Percentiles rank a stretch among this genome's conserved stretches.
Conservation (phyloP, 2,113 vertebrate genomes). For the Plecturocebus donacophilus region DNA sequence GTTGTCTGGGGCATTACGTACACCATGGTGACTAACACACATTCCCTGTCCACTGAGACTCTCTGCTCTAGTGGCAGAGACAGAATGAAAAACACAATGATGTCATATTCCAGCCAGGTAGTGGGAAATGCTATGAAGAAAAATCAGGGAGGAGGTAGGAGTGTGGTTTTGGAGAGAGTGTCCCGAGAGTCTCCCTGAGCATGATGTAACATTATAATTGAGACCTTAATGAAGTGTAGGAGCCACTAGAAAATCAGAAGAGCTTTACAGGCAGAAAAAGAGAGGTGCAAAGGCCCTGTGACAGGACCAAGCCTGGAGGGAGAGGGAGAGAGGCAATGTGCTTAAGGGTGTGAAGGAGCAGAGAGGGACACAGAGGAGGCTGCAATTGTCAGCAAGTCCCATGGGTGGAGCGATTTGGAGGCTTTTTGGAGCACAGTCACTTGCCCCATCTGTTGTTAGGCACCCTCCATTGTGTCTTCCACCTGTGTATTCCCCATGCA, state of each 20-base stretch:
- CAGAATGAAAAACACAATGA: background rate
- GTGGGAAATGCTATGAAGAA: background rate
- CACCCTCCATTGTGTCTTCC: background rate
- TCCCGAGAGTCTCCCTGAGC: background rate
- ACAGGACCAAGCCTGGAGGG: background rate
- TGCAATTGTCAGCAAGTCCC: rapidly evolving
- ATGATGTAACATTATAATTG: background rate
- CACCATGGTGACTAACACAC: rapidly evolving
- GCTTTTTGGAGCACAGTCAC: background rate
- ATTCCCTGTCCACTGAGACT: too few relatives aligned
- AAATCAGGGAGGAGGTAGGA: rapidly evolving
- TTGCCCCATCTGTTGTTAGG: background rate
- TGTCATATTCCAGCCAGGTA: background rate
- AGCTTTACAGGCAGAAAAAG: background rate
- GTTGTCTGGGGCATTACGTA: rapidly evolving
- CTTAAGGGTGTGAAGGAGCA: rapidly evolving
- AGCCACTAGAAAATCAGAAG: background rate
- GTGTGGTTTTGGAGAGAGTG: background rate
- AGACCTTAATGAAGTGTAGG: background rate
- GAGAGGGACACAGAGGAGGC: background rate
- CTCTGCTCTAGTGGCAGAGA: background rate
- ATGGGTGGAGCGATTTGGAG: background rate
- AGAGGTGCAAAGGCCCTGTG: background rate
- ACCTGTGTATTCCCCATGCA: rapidly evolving
- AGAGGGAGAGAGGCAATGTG: background rate